Evolutionary conservation across 2,113 vertebrate species (phyloP).

Genomic region (Lathamus discolor): DNA sequence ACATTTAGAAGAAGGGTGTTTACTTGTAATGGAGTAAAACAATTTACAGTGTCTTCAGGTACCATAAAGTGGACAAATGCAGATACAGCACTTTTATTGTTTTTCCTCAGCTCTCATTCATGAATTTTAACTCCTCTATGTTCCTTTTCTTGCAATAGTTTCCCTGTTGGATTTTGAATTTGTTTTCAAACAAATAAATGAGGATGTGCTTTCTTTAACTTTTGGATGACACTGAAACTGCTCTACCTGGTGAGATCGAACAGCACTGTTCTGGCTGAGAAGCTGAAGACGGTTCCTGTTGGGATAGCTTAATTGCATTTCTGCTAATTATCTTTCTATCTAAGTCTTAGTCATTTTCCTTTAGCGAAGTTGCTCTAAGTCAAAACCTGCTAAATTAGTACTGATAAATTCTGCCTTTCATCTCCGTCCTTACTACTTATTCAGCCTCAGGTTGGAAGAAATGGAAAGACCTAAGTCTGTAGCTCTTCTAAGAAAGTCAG

Average conservation of each 20-base stretch:
- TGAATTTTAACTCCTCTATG: neutral
- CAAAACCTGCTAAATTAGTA: conserved; percentile 37
- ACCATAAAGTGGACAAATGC: neutral
- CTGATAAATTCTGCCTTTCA: conserved; percentile 37
- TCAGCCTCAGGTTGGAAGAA: neutral
- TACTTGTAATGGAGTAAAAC: neutral
- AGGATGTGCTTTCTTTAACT: conserved; percentile 19
- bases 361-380: conserved; percentile 12
- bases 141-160: neutral
- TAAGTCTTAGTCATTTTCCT: conserved; percentile 43
- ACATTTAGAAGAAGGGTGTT: neutral
- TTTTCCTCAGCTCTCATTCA: neutral
- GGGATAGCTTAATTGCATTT: conserved; percentile 57
- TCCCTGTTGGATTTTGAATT: conserved; percentile 18
- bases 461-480: neutral
- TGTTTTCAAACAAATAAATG: conserved; percentile 55
- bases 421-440: neutral
- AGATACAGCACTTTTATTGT: neutral
- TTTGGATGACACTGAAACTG: conserved; percentile 9
- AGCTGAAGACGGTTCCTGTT: conserved; percentile 19
- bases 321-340: conserved; percentile 57
- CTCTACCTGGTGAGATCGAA: conserved; percentile 35
- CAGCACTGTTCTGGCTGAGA: conserved; percentile 10
- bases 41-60: neutral
- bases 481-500: neutral